Percentiles rank a stretch among this genome's conserved stretches.
These are phyloP conservation scores for Geothlypis trichas DNA, from an alignment of 2,113 vertebrate species.

Conservation along the genomic window DNA sequence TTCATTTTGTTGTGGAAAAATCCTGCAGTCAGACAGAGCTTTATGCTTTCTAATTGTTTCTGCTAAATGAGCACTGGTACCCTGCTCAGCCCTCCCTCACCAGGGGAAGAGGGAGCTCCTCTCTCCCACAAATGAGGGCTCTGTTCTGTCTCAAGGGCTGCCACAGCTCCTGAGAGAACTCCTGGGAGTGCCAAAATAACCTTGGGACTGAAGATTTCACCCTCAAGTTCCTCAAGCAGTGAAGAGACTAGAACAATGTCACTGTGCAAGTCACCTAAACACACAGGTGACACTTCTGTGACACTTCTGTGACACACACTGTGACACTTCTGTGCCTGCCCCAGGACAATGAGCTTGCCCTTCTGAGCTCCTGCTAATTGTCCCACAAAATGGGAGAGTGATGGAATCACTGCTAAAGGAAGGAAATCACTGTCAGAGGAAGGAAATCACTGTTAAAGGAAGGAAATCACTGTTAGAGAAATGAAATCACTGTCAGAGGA, in stretches of 20 bases:
- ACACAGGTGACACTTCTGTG: neutral
- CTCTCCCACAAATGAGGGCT: neutral
- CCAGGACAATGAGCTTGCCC: neutral
- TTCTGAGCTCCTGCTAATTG: neutral
- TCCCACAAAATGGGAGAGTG: neutral
- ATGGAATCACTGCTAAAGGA: neutral
- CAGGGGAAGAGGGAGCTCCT: neutral
- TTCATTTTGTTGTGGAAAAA: constrained; percentile 23
- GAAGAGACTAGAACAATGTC: neutral
- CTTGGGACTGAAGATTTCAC: neutral
- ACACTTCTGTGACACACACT: too few species aligned
- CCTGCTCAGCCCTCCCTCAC: neutral
- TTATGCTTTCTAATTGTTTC: neutral
- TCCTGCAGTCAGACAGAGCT: neutral
- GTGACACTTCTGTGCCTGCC: neutral
- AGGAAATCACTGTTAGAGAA: too few species aligned
- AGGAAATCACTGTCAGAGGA: too few species aligned
- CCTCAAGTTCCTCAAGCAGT: neutral
- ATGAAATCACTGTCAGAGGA: neutral
- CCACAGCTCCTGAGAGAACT: neutral
- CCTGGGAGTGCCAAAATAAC: neutral
- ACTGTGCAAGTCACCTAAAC: neutral
- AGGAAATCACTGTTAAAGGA: too few species aligned
- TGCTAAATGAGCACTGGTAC: neutral
- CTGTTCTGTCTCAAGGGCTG: neutral